Evolutionary conservation across 2,888 invertebrate species (phyloP), one percentile per base, ranked within the genome.

Genomic region (Apamea anceps): DNA sequence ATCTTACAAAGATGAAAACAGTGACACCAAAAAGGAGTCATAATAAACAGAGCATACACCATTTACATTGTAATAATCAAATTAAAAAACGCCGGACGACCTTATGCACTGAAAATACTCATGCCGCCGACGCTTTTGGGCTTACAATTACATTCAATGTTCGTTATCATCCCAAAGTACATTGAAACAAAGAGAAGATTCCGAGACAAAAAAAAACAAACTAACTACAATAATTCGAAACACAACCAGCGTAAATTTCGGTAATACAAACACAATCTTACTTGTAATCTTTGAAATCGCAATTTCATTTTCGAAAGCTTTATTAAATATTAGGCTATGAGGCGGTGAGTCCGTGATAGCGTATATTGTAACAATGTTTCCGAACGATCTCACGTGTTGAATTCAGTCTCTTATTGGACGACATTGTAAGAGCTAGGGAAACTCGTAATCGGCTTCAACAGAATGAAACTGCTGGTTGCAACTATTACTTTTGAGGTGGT

Each of bases 391-490:
- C 85, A 91, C 91, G 89, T 91, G 90, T 85, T 86, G 84, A 87
- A 87, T 87, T 81, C 85, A 88, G 81, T 79, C 85, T 87, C 76
- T 89, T 91, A 92, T 92, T 92, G 88, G 82, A 90, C 86, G 90
- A 86, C 90, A 88, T 89, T 89, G 91, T 90, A 87, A 82, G 85
- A 88, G 86, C 87, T 80, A 84, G 85, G 84, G 90, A 85, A 91
- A 89, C 88, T 90, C 90, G 89, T 91, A 93, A 93, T 92, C 92
- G 92, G 91, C 91, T 93, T 90, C 89, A 88, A 90, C 90, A 90
- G 91, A 91, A 93, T 92, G 91, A 90, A 92, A 93, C 89, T 92
- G 87, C 89, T 86, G 84, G 90, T 89, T 91, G 89, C 90, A 86
- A 90, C 90, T 91, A 92, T 91, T 92, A 91, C 74, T 81, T 79